Evolutionary conservation across 2,888 invertebrate genomes (phyloP).

Genomic region (Polyommatus iphigenia): DNA sequence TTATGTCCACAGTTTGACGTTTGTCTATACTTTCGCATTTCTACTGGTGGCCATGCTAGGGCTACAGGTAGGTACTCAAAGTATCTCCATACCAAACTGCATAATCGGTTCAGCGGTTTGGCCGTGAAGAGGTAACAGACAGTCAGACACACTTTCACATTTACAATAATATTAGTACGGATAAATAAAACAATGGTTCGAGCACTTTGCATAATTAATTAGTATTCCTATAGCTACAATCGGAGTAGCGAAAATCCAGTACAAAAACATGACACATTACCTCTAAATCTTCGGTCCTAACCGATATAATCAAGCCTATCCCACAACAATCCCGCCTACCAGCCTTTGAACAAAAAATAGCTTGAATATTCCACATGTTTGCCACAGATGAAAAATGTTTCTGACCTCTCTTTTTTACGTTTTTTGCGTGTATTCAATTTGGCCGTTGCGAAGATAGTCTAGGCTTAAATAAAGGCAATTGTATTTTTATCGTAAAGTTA

Average conservation of each 20-base stretch:
- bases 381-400: constrained; percentile 23
- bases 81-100: too few species aligned
- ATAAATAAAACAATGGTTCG: neutral
- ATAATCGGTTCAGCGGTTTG: too few species aligned
- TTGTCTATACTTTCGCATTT: too few species aligned
- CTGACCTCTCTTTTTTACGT: constrained; percentile 1
- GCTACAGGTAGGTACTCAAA: too few species aligned
- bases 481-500: neutral
- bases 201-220: neutral
- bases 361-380: constrained; percentile 27
- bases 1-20: too few species aligned
- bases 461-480: neutral
- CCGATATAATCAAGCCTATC: constrained; percentile 9
- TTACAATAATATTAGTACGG: neutral
- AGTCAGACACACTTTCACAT: neutral
- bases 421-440: constrained; percentile 20
- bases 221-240: neutral
- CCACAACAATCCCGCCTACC: constrained; percentile 25
- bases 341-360: constrained; percentile 26
- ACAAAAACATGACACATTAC: neutral
- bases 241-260: neutral
- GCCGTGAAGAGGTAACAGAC: too few species aligned
- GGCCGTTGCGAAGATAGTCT: constrained; percentile 1
- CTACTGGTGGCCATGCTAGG: too few species aligned
- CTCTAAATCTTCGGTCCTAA: neutral